Percentiles rank a stretch among this genome's conserved stretches.
Evolutionary conservation across 2,888 invertebrate species (phyloP).

Genomic region (Cephus sareptanus): DNA sequence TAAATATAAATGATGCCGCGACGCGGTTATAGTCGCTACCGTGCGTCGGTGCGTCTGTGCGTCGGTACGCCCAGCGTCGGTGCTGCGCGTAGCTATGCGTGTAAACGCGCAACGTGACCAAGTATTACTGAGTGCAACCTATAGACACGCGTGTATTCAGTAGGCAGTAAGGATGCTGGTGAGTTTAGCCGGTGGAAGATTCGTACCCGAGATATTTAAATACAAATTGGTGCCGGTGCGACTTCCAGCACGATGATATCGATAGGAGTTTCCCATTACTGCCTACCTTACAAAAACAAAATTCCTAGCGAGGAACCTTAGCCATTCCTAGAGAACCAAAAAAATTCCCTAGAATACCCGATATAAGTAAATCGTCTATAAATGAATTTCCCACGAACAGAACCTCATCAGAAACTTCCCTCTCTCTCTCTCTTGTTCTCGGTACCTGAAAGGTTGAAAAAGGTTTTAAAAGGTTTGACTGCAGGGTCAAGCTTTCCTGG

Average conservation of each 20-base stretch:
- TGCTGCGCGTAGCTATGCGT: not conserved
- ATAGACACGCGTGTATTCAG: not conserved
- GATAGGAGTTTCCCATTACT: not conserved
- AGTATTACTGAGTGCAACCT: not conserved
- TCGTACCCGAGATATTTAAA: not conserved
- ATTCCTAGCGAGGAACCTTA: not conserved
- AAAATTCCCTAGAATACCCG: not conserved
- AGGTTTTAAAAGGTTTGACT: not conserved
- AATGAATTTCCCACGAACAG: not conserved
- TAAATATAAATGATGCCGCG: slow-evolving; percentile 65
- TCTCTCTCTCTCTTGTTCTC: not conserved
- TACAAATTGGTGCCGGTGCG: not conserved
- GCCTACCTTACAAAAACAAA: not conserved
- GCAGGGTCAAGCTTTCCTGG: not conserved
- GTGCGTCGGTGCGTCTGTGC: slow-evolving; percentile 39
- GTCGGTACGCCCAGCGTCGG: slow-evolving; percentile 23
- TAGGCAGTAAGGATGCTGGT: not conserved
- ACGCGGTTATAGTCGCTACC: slow-evolving; percentile 62
- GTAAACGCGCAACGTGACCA: not conserved
- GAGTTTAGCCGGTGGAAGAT: not conserved
- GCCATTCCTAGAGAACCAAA: not conserved
- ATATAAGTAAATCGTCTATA: not conserved
- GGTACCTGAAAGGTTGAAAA: not conserved
- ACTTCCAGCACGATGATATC: not conserved
- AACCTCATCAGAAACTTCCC: not conserved